Percentiles rank a stretch among this genome's conserved stretches.
Evolutionary conservation across 2,113 vertebrate genomes (phyloP).

Genomic region (Syngnathoides biaculeatus): DNA sequence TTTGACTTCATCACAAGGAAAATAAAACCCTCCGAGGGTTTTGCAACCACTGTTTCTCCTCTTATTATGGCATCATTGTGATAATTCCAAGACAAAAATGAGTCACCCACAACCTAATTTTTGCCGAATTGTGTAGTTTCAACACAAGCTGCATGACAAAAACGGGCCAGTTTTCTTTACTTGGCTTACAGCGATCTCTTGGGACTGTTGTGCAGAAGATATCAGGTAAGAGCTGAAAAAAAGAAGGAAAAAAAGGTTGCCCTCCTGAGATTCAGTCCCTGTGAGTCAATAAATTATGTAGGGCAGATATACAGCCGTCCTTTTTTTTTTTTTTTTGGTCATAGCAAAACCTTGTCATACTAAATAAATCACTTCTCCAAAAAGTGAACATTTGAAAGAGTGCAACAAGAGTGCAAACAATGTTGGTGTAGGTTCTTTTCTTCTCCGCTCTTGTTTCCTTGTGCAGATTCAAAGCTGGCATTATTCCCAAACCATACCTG

Average conservation of each 20-base stretch:
- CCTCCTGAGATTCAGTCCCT: slow-evolving; percentile 42
- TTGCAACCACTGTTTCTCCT: not conserved
- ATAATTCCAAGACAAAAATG: not conserved
- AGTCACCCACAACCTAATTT: not conserved
- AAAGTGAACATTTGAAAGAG: slow-evolving; percentile 1
- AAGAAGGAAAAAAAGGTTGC: slow-evolving; percentile 21
- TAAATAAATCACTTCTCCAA: slow-evolving; percentile 3
- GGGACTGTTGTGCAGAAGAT: slow-evolving; percentile 42
- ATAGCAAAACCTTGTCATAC: slow-evolving; percentile 2
- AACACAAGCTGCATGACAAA: slow-evolving; percentile 35
- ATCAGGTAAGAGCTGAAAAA: slow-evolving; percentile 46
- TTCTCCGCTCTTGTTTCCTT: slow-evolving; percentile 21
- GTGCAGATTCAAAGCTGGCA: slow-evolving; percentile 33
- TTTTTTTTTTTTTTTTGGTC: slow-evolving; percentile 11
- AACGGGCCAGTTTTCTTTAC: slow-evolving; percentile 12
- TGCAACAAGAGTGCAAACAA: slow-evolving; percentile 9
- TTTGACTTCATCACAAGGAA: not conserved
- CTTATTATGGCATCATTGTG: not conserved
- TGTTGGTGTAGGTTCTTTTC: not conserved
- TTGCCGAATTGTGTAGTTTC: slow-evolving; percentile 10
- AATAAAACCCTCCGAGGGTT: not conserved
- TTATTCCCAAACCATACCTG: slow-evolving; percentile 42
- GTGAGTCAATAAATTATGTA: slow-evolving; percentile 62
- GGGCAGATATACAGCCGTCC: slow-evolving; percentile 38
- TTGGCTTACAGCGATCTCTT: slow-evolving; percentile 33